phyloP scores from a whole-genome alignment of 2,888 invertebrate species.

The Antheraea assamensis region DNA sequence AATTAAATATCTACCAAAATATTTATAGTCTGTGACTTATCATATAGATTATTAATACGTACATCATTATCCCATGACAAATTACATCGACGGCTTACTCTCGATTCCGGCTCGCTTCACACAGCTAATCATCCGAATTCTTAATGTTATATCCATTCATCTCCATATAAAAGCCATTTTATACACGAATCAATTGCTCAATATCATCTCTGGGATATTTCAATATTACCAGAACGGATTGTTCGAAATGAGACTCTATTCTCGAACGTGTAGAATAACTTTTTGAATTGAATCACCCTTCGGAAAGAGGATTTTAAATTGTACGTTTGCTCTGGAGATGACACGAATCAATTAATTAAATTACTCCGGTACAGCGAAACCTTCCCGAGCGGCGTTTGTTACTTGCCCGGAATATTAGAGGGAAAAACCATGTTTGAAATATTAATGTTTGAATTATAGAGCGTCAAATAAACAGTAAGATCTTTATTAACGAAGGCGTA shows the following conservation, averaged over 20 bases:
- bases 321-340: conserved; percentile 43
- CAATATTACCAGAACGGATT: not conserved
- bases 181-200: conserved; percentile 50
- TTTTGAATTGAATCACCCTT: conserved; percentile 24
- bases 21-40: not conserved
- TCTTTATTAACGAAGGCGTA: not conserved
- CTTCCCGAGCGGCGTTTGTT: conserved; percentile 27
- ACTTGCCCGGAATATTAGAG: conserved; percentile 1
- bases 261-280: conserved; percentile 25
- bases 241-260: conserved; percentile 34
- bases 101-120: conserved; percentile 13
- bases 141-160: conserved; percentile 37
- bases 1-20: not conserved
- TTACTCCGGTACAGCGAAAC: conserved; percentile 53
- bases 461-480: conserved; percentile 1
- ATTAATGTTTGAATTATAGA: conserved; percentile 14
- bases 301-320: conserved; percentile 32
- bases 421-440: not conserved
- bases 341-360: conserved; percentile 64
- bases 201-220: conserved; percentile 31
- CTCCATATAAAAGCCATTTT: conserved; percentile 52
- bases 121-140: conserved; percentile 28
- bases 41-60: not conserved
- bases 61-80: conserved; percentile 18
- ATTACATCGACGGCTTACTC: not conserved